Evolutionary conservation across 2,888 invertebrate genomes (phyloP), one percentile per base, ranked within the genome.

Genomic region (Drepana falcataria): DNA sequence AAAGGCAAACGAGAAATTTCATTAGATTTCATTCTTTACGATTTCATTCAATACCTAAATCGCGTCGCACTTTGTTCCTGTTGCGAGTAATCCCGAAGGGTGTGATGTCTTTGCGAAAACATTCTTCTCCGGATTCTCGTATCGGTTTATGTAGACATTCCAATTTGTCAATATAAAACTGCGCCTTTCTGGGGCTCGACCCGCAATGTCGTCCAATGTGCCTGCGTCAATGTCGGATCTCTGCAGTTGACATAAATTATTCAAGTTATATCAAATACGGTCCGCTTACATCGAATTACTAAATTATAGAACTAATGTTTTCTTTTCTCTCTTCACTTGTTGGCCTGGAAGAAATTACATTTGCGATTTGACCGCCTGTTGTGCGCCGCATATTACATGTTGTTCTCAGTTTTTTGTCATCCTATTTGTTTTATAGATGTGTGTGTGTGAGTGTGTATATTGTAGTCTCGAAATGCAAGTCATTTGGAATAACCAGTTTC

Each of bases 91-190:
- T 59, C 61, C 57, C 60, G 34, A 51, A 58, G 56, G 60, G 58
- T 54, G 48, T 49, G 48, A 55, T 57, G 57, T 59, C 55, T 61
- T 61, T 61, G 49, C 52, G 40, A 60, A 60, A 53, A 44, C 48
- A 44, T 44, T 44, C 44, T 53, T 53, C 48, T 55, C 55, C 51
- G 51, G 48, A 54, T 54, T 48, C 48, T 37, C 49, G 47, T 35
- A 61, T 63, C 53, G 54, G 55, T 59, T 56, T 61, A 52, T 57
- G 55, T 59, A 64, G 54, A 60, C 51, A 58, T 64, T 68, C 55
- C 67, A 67, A 71, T 75, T 63, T 71, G 60, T 69, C 70, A 62
- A 62, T 53, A 62, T 63, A 65, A 68, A 69, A 60, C 53, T 59
- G 52, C 49, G 53, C 48, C 44, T 51, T 51, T 35, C 55, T 35